Base-by-base conservation (phyloP, 2,113 vertebrate species). In the Psophia crepitans region DNA sequence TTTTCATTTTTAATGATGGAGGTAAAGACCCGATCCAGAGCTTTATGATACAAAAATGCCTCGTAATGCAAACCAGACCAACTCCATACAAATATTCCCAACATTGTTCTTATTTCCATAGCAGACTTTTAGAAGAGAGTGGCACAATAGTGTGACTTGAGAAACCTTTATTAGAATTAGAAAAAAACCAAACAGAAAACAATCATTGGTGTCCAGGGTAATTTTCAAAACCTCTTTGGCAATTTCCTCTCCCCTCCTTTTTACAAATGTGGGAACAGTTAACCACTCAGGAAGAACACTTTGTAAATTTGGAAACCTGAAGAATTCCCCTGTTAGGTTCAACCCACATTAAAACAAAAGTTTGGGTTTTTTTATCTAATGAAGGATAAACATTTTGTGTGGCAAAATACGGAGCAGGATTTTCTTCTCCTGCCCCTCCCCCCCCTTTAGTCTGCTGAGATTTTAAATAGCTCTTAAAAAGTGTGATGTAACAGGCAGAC, bases 281-380 rank as follows among this genome's bases (percentile, higher is more conserved):
- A 98, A 92, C 92, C 87, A 87, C 96, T 96, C 93, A 96, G 97
- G 97, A 98, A 97, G 96, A 96, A 64, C 60, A 66, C 93, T 93
- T 96, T 83, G 84, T 92, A 95, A 95, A 92, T 95, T 93, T 97
- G 96, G 97, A 97, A 98, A 96, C 70, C 60, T 88, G 73, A 89
- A 96, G 28, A 96, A 85, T 96, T 97, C 89, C 85, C 83, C 57
- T 82, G 66, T 84, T 91, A 94, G 83, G 96, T 73, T 95, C 89
- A 92, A 90, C 91, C 74, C 81, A 89, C 90, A 88, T 95, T 96
- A 96, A 97, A 97, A 75, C 89, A 84, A 90, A 93, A 84, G 58
- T 85, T 85, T 85, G 64, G 12, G 26, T 94, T 82, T 51, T 51
- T 51, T 51, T 14, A 97, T 84, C 64, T 94, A 93, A 80, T 28